Evolutionary conservation across 1,140 invertebrate species (phyloP), one percentile per base, ranked within the genome.

Genomic region (Helicoverpa zea): DNA sequence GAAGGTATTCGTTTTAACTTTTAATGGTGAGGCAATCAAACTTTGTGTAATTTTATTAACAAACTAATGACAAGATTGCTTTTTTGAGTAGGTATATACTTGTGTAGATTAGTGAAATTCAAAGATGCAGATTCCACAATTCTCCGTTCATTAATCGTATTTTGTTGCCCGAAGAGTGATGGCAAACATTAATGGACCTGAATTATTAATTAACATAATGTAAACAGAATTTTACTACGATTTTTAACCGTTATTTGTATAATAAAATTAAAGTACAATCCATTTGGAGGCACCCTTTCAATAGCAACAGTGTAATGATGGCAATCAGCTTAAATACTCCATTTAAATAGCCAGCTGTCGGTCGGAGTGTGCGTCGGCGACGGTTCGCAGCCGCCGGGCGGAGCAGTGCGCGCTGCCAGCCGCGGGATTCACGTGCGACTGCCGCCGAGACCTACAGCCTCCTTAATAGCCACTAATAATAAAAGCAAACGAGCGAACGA

Each of bases 401-500:
- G 16, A 49, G 75, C 81, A 77, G 78, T 70, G 51, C 30, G 63
- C 59, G 75, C 81, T 59, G 63, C 77, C 77, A 75, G 83, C 79
- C 80, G 47, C 84, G 81, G 58, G 86, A 73, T 83, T 81, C 84
- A 86, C 84, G 83, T 84, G 85, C 74, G 56, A 68, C 75, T 66
- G 54, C 64, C 52, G 64, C 7, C 47, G 77, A 75, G 75, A 85
- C 54, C 70, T 66, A 78, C 83, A 79, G 73, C 78, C 74, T 52
- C 76, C 82, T 82, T 88, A 88, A 88, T 86, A 86, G 86, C 79
- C 79, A 86, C 88, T 89, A 87, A 88, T 88, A 87, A 88, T 90
- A 87, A 89, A 90, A 90, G 86, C 83, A 87, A 90, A 89, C 89
- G 84, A 89, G 83, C 86, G 84, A 87, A 90, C 76, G 83, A 87